phyloP scores from a whole-genome alignment of 2,797 vertebrate genomes.

The Spinus olivaceus region DNA sequence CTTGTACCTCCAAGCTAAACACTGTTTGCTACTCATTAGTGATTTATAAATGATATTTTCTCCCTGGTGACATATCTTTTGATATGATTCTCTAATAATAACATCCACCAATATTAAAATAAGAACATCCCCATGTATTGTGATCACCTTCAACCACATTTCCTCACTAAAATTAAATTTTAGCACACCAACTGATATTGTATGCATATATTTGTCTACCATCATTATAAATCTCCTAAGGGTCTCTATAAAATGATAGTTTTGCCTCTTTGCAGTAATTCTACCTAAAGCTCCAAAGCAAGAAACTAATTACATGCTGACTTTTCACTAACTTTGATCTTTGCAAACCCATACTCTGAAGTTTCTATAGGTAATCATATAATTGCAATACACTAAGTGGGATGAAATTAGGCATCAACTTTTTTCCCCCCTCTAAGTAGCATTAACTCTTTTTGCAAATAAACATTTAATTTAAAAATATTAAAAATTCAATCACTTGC shows the following conservation, averaged over 20 bases:
- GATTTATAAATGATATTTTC: constrained; percentile 99
- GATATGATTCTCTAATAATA: constrained; percentile 98
- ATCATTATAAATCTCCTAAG: constrained; percentile 85
- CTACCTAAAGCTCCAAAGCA: constrained; percentile 84
- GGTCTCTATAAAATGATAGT: constrained; percentile 86
- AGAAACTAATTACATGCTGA: constrained; percentile 85
- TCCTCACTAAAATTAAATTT: constrained; percentile 85
- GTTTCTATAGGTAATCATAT: constrained; percentile 83
- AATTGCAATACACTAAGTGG: constrained; percentile 79
- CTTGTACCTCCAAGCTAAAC: constrained; percentile 91
- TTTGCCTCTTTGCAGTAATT: constrained; percentile 84
- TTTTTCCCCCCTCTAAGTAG: constrained; percentile 56
- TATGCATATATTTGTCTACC: constrained; percentile 85
- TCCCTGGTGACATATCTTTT: constrained; percentile 99
- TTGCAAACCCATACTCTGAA: constrained; percentile 73
- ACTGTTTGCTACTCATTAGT: constrained; percentile 98
- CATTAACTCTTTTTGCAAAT: constrained; percentile 62
- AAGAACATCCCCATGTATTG: constrained; percentile 88
- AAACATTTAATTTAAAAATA: constrained; percentile 43
- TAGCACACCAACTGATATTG: constrained; percentile 85
- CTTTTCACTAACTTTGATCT: constrained; percentile 84
- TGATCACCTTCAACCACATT: constrained; percentile 88
- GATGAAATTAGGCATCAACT: constrained; percentile 78
- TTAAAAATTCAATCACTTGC: constrained; percentile 45
- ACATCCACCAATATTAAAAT: constrained; percentile 97